A percentile compares a stretch with the other conserved stretches of the same genome.
Evolutionary conservation across 2,113 vertebrate species (phyloP).

Genomic region (Orthonyx spaldingii): DNA sequence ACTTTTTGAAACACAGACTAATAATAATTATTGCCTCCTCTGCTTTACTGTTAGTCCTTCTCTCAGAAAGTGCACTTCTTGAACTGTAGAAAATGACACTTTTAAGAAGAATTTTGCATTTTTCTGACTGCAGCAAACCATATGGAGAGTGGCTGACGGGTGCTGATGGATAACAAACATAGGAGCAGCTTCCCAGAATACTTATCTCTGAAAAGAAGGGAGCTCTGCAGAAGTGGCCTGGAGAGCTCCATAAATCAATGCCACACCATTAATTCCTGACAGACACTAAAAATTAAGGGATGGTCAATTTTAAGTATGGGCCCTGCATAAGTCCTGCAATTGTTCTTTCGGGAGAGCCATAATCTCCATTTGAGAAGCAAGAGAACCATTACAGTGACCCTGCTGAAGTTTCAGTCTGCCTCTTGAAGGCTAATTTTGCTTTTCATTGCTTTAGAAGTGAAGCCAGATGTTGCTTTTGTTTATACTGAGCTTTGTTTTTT

Average conservation of each 20-base stretch:
- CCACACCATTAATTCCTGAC: neutral
- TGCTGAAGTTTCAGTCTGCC: neutral
- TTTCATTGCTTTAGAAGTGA: neutral
- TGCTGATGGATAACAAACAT: neutral
- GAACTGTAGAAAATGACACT: neutral
- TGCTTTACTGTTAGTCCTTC: neutral
- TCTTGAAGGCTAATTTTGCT: neutral
- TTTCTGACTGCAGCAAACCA: neutral
- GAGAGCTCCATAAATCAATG: slow-evolving; percentile 46
- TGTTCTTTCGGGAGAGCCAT: neutral
- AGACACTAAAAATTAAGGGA: slow-evolving; percentile 11
- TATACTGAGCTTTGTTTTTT: no score
- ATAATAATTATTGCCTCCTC: neutral
- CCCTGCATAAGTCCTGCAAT: neutral
- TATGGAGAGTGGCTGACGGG: neutral
- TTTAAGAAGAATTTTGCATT: neutral
- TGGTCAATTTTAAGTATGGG: slow-evolving; percentile 3
- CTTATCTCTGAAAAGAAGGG: slow-evolving; percentile 17
- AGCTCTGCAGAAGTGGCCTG: neutral
- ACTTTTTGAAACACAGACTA: neutral
- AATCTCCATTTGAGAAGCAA: neutral
- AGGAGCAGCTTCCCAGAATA: slow-evolving; percentile 23
- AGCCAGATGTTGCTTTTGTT: neutral
- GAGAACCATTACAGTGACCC: neutral
- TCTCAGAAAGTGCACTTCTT: neutral